A percentile compares a stretch with the other conserved stretches of the same genome.
phyloP scores from a whole-genome alignment of 2,113 vertebrate species.

The Pedionomus torquatus region DNA sequence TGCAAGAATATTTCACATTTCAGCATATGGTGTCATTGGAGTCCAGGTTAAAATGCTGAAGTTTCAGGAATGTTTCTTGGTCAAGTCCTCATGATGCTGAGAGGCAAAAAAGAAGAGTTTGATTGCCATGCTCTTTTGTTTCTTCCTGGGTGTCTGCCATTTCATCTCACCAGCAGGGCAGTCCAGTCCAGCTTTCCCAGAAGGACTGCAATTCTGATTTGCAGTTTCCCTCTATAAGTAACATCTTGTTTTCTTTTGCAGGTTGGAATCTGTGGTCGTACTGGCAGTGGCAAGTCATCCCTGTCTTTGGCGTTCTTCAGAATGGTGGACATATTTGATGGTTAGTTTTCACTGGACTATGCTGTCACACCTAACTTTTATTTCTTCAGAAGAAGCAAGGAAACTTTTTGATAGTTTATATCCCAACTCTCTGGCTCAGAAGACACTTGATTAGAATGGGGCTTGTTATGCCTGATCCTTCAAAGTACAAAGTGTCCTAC shows the following conservation, averaged over 20 bases:
- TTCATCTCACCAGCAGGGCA: neutral
- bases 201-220: neutral
- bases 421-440: neutral
- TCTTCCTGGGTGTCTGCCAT: neutral
- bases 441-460: neutral
- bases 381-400: neutral
- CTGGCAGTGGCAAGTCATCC: conserved; percentile 96
- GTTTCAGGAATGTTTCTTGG: neutral
- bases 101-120: neutral
- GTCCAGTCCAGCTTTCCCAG: neutral
- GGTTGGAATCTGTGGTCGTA: conserved; percentile 98
- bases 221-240: neutral
- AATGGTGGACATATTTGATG: conserved; percentile 98
- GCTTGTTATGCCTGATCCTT: neutral
- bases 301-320: conserved; percentile 97
- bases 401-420: neutral
- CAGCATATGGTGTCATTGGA: neutral
- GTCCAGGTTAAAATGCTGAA: neutral
- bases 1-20: neutral
- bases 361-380: neutral
- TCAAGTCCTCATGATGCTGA: neutral
- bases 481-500: neutral
- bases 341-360: conserved; percentile 71
- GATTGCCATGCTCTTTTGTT: neutral
- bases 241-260: conserved; percentile 46